Evolutionary conservation across 2,113 vertebrate species (phyloP).

Genomic region (Hucho hucho): DNA sequence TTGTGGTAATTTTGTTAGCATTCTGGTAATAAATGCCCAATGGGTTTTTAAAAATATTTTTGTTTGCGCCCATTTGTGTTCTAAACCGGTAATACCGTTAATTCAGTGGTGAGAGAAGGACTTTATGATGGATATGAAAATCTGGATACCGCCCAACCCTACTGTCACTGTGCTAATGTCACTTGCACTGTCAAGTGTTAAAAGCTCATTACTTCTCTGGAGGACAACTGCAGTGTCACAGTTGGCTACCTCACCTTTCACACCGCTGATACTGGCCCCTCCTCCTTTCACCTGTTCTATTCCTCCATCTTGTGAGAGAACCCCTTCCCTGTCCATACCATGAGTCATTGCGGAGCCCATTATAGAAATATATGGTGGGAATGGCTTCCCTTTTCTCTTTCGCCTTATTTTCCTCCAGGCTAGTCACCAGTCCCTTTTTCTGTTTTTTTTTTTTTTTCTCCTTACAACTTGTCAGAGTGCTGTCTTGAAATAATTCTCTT

Average conservation of each 20-base stretch:
- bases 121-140: no score
- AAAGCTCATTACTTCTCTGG: not conserved
- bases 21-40: no score
- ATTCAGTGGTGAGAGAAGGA: no score
- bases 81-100: no score
- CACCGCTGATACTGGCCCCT: not conserved
- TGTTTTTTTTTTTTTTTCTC: slow-evolving; percentile 29
- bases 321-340: not conserved
- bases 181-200: not conserved
- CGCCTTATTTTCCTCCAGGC: slow-evolving; percentile 5
- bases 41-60: no score
- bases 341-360: not conserved
- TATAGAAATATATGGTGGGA: not conserved
- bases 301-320: no score
- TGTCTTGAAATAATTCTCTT: slow-evolving; percentile 16
- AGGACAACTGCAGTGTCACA: not conserved
- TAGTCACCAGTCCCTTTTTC: slow-evolving; percentile 5
- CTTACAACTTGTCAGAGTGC: slow-evolving; percentile 31
- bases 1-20: no score
- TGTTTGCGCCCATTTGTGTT: no score
- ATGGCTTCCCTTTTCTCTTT: not conserved
- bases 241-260: not conserved
- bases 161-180: not conserved
- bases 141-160: no score
- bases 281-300: not conserved